These are phyloP conservation scores for Sinocyclocheilus rhinocerous DNA, from an alignment of 2,113 vertebrate species.

Conservation along the genomic window DNA sequence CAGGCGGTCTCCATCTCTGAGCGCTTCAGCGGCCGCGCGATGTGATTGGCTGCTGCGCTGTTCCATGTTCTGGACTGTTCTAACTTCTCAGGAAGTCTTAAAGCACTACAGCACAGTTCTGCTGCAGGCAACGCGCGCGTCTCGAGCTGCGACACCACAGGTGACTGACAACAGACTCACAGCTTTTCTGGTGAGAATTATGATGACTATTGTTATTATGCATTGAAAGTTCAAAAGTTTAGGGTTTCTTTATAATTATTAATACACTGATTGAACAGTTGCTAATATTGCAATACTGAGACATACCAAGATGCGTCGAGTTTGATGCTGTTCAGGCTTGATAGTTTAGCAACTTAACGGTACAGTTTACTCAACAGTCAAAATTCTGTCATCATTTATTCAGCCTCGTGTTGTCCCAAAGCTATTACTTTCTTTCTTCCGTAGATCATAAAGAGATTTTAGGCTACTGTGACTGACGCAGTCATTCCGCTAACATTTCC, in stretches of 20 bases:
- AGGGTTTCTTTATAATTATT: neutral
- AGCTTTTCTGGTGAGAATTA: neutral
- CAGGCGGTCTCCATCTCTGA: neutral
- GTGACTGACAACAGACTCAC: neutral
- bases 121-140: neutral
- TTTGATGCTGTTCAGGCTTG: neutral
- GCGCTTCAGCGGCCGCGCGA: neutral
- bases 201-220: neutral
- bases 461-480: neutral
- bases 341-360: neutral
- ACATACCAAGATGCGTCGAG: neutral
- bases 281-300: neutral
- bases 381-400: too few relatives aligned
- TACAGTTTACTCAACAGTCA: too few relatives aligned
- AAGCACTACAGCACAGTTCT: neutral
- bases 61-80: slow-evolving; percentile 62
- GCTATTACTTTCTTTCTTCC: neutral
- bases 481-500: neutral
- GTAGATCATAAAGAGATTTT: neutral
- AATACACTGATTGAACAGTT: neutral
- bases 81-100: slow-evolving; percentile 8
- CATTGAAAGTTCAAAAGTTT: neutral
- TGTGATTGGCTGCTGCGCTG: slow-evolving; percentile 52
- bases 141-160: neutral
- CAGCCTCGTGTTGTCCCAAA: too few relatives aligned